Evolutionary conservation across 2,888 invertebrate species (phyloP).

Genomic region (Orthosia incerta): DNA sequence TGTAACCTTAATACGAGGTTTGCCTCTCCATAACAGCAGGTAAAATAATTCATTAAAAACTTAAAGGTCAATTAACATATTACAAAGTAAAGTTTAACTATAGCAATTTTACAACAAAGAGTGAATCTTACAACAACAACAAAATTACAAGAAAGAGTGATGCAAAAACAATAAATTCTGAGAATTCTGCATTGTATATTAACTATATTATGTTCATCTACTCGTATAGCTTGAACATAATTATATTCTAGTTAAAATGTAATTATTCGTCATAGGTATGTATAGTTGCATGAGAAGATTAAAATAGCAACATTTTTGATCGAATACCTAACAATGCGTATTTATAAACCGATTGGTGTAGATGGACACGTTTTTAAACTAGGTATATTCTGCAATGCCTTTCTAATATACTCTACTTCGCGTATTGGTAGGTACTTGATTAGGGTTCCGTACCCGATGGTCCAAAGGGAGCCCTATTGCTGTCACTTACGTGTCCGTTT

Average conservation of each 20-base stretch:
- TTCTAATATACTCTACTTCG: too few relatives aligned
- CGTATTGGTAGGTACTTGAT: too few relatives aligned
- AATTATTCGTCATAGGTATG: neutral
- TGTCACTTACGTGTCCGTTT: too few relatives aligned
- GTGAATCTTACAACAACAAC: too few relatives aligned
- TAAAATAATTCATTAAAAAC: neutral
- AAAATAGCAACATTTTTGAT: neutral
- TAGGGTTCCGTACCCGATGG: too few relatives aligned
- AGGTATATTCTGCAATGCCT: too few relatives aligned
- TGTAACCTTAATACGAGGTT: too few relatives aligned
- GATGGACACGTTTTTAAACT: too few relatives aligned
- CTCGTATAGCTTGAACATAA: constrained; percentile 1
- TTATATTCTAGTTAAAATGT: neutral
- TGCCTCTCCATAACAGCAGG: neutral
- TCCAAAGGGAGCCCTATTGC: too few relatives aligned
- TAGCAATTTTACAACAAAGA: constrained; percentile 7
- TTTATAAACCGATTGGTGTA: too few relatives aligned
- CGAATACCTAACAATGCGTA: too few relatives aligned
- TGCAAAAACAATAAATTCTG: constrained; percentile 20
- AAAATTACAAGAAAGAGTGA: constrained; percentile 13
- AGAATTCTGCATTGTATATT: constrained; percentile 2
- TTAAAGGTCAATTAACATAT: neutral
- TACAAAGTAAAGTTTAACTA: neutral
- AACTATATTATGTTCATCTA: neutral
- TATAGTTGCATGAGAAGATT: neutral